These are phyloP conservation scores for Gobius niger DNA, from an alignment of 2,113 vertebrate genomes.

Conservation along the genomic window DNA sequence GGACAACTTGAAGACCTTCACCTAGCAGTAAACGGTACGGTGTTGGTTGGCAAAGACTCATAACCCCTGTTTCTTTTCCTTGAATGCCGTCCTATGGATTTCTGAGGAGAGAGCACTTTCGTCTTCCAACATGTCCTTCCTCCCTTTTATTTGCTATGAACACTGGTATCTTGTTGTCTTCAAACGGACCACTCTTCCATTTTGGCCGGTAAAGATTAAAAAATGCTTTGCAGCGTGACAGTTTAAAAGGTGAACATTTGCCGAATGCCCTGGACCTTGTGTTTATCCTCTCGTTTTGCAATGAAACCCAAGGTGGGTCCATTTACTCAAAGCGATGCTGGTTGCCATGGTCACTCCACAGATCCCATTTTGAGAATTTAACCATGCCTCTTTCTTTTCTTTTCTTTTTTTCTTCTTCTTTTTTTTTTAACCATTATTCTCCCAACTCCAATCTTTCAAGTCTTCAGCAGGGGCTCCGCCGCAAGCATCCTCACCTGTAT, in stretches of 20 bases:
- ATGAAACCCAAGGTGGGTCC: constrained; percentile 11
- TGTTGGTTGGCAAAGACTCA: too few species aligned
- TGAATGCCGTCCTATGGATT: background rate
- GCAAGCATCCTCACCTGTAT: constrained; percentile 27
- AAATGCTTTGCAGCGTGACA: constrained; percentile 3
- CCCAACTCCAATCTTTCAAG: constrained; percentile 11
- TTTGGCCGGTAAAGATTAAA: background rate
- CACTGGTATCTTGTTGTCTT: background rate
- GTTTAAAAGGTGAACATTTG: constrained; percentile 12
- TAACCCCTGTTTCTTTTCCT: too few species aligned
- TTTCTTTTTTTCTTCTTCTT: constrained; percentile 20
- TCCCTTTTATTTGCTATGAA: background rate
- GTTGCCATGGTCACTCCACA: constrained; percentile 66
- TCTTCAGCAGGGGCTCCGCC: constrained; percentile 8
- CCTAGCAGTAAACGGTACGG: too few species aligned
- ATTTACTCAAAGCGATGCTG: constrained; percentile 36
- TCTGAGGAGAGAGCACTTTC: background rate
- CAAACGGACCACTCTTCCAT: background rate
- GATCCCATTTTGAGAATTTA: constrained; percentile 37
- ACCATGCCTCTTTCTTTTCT: constrained; percentile 19
- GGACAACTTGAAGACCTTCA: too few species aligned
- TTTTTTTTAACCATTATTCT: constrained; percentile 14
- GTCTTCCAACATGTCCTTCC: background rate
- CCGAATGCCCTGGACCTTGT: background rate
- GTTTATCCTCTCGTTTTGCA: constrained; percentile 1